These are phyloP conservation scores for Tribolium castaneum DNA, from an alignment of 1,140 invertebrate genomes.

Conservation along the genomic window DNA sequence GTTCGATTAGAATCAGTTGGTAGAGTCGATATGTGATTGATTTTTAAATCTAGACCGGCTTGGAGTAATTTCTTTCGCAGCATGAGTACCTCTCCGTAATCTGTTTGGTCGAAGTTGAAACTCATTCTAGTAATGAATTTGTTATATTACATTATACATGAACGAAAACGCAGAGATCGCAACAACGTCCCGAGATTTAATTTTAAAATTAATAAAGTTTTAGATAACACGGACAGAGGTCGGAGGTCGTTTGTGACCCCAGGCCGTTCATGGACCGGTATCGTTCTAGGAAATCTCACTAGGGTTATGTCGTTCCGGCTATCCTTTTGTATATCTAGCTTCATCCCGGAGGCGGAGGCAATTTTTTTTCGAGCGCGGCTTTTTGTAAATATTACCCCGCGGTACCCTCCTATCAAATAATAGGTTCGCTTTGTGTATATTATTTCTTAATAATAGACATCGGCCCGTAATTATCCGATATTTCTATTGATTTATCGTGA, in stretches of 20 bases:
- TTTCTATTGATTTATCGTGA: slow-evolving; percentile 34
- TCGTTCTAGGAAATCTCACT: slow-evolving; percentile 43
- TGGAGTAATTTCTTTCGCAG: slow-evolving; percentile 44
- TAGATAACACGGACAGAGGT: slow-evolving; percentile 38
- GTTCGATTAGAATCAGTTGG: slow-evolving; percentile 27
- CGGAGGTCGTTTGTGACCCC: slow-evolving; percentile 25
- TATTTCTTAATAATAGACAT: slow-evolving; percentile 45
- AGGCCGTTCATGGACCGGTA: slow-evolving; percentile 37
- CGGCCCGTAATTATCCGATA: slow-evolving; percentile 38
- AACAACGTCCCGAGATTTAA: slow-evolving; percentile 42
- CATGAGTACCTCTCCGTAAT: slow-evolving; percentile 39
- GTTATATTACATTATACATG: slow-evolving; percentile 40
- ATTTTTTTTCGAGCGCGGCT: slow-evolving; percentile 27
- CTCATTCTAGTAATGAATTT: slow-evolving; percentile 44
- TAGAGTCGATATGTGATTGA: slow-evolving; percentile 37
- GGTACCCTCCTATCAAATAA: slow-evolving; percentile 39
- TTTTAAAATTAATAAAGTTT: slow-evolving; percentile 46
- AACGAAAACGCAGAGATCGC: slow-evolving; percentile 22
- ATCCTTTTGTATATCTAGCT: slow-evolving; percentile 30
- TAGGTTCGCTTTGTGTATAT: slow-evolving; percentile 41
- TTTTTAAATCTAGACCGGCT: slow-evolving; percentile 37
- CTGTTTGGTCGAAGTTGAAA: slow-evolving; percentile 35
- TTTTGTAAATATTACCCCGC: slow-evolving; percentile 39
- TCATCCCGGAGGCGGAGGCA: slow-evolving; percentile 39
- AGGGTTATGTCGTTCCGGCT: slow-evolving; percentile 37